Evolutionary conservation across 2,113 vertebrate genomes (phyloP).

Genomic region (Chaenogobius annularis): DNA sequence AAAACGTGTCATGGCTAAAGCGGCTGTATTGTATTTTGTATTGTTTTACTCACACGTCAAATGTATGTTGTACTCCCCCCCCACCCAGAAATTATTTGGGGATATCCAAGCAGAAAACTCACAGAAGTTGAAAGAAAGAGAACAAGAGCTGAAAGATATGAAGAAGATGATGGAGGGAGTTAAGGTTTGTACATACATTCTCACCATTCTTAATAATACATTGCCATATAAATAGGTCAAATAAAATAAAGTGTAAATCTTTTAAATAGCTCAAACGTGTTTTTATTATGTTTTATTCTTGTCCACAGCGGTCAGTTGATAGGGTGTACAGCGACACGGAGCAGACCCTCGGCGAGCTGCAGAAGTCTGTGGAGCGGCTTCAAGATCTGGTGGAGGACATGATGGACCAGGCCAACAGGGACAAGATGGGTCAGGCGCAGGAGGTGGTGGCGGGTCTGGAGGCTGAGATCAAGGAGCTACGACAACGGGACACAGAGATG

Average conservation of each 20-base stretch:
- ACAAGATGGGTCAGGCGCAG: constrained; percentile 73
- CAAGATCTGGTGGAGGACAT: constrained; percentile 72
- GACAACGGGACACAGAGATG: constrained; percentile 67
- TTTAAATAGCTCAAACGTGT: too few species aligned
- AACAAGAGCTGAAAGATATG: constrained; percentile 77
- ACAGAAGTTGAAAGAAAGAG: constrained; percentile 69
- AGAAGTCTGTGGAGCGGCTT: constrained; percentile 69
- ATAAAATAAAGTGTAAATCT: too few species aligned
- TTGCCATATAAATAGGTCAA: too few species aligned
- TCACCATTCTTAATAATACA: too few species aligned
- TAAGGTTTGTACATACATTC: constrained; percentile 59
- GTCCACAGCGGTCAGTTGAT: constrained; percentile 60
- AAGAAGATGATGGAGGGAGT: constrained; percentile 73
- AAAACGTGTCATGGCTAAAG: not conserved
- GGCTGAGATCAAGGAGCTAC: constrained; percentile 67
- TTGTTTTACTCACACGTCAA: not conserved
- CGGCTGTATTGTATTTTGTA: not conserved
- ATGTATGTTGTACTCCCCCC: not conserved
- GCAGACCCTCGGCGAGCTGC: constrained; percentile 64
- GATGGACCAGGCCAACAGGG: constrained; percentile 65
- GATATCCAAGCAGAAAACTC: constrained; percentile 66
- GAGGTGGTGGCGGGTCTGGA: constrained; percentile 66
- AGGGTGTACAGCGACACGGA: constrained; percentile 58
- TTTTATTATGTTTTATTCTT: not conserved
- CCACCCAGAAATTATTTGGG: constrained; percentile 68